Percentiles rank a stretch among this genome's conserved stretches.
These are phyloP conservation scores for Diarsia brunnea DNA, from an alignment of 2,888 invertebrate genomes.

Conservation along the genomic window DNA sequence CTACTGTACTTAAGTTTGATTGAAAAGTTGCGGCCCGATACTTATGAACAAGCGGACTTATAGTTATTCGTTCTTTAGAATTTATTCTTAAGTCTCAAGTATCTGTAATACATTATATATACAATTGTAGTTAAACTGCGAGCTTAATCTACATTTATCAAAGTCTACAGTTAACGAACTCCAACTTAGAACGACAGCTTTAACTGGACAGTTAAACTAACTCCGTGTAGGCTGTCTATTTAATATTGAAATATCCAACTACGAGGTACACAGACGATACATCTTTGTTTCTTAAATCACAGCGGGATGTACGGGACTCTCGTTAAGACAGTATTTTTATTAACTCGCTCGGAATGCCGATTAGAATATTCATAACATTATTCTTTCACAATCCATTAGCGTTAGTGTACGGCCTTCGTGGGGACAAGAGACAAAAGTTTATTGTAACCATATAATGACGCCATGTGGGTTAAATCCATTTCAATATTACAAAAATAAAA, in stretches of 20 bases:
- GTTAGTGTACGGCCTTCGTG: constrained; percentile 70
- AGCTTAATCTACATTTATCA: constrained; percentile 54
- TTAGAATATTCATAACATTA: constrained; percentile 87
- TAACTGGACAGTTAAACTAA: constrained; percentile 54
- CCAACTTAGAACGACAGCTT: constrained; percentile 48
- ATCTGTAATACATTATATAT: constrained; percentile 52
- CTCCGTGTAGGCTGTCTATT: constrained; percentile 64
- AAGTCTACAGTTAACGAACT: constrained; percentile 49
- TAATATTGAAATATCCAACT: constrained; percentile 78
- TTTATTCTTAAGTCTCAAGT: constrained; percentile 39
- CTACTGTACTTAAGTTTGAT: constrained; percentile 74
- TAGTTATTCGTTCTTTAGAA: constrained; percentile 42
- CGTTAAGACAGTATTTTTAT: constrained; percentile 88
- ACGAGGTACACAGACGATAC: constrained; percentile 78
- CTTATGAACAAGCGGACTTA: constrained; percentile 55
- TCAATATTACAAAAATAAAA: constrained; percentile 52
- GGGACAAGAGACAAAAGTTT: constrained; percentile 70
- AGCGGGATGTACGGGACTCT: constrained; percentile 84
- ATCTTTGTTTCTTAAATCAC: constrained; percentile 87
- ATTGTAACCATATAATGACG: constrained; percentile 67
- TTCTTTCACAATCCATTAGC: constrained; percentile 83
- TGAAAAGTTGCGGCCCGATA: constrained; percentile 70
- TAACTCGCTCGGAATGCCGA: constrained; percentile 86
- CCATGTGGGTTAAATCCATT: constrained; percentile 61
- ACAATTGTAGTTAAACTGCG: constrained; percentile 32